These are phyloP conservation scores for Himalopsyche anomala DNA, from an alignment of 2,888 invertebrate genomes.

Conservation along the genomic window DNA sequence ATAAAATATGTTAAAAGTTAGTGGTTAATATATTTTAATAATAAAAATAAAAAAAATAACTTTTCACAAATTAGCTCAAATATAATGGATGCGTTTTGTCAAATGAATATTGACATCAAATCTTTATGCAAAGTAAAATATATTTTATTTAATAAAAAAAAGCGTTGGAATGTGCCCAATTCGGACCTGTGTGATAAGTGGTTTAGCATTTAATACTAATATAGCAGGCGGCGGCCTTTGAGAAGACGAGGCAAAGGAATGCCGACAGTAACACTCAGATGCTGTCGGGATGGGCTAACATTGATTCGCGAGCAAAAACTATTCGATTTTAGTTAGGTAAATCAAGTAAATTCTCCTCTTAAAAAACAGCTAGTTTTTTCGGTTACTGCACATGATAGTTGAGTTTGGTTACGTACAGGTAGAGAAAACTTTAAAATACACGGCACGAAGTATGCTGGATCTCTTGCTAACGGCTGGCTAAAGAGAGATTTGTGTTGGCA, in stretches of 20 bases:
- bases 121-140: neutral
- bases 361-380: too few relatives aligned
- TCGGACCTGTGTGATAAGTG: conserved; percentile 65
- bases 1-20: too few relatives aligned
- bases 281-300: conserved; percentile 47
- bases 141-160: neutral
- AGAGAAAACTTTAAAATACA: too few relatives aligned
- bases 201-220: conserved; percentile 65
- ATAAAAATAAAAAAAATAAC: too few relatives aligned
- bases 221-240: conserved; percentile 65
- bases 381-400: too few relatives aligned
- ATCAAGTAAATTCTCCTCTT: too few relatives aligned
- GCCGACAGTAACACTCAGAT: conserved; percentile 62
- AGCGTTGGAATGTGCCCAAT: conserved; percentile 51
- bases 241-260: conserved; percentile 59
- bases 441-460: too few relatives aligned
- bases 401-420: too few relatives aligned
- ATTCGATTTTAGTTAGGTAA: too few relatives aligned
- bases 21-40: too few relatives aligned
- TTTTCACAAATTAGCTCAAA: neutral
- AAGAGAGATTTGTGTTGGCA: too few relatives aligned
- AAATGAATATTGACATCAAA: neutral
- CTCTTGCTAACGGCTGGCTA: too few relatives aligned
- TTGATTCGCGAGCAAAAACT: neutral
- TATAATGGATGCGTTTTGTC: neutral